Base-by-base conservation (phyloP, 2,113 vertebrate genomes). In the Xenopus laevis region DNA sequence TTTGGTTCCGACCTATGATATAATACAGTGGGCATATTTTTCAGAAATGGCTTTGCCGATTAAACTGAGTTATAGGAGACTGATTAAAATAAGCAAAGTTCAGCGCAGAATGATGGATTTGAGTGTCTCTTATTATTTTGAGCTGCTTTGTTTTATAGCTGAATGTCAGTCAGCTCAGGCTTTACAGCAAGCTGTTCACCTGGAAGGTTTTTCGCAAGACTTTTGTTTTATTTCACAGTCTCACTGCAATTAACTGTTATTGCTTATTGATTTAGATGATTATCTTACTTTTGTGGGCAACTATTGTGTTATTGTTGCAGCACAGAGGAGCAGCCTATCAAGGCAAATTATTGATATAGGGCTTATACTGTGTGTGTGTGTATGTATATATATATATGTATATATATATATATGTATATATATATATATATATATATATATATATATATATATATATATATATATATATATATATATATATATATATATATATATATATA, bases 11-110 rank as follows among this genome's bases (percentile, higher is more conserved):
- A 83, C 68, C 81, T 84, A 79, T 79, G 78, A 57, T 82, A 79
- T 75, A 77, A 72, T 64, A 72, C 10, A 71, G 67, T 0, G 71
- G 82, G 65, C 75, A 78, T n/a, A n/a, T n/a, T 72, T 83, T 40
- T 85, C 83, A 82, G 79, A 78, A 86, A 86, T 85, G 79, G 71
- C 63, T 77, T 82, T 86, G 77, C 81, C 88, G 79, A 85, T 86
- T 82, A 88, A 85, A 87, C 62, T 85, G 61, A 75, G 59, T 78
- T 80, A 74, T 65, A 83, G 80, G 86, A 79, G 79, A 84, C 79
- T 74, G 76, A 78, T 84, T 82, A 76, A 74, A 86, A 79, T 76
- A 55, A 21, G 13, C 20, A 60, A 23, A 23, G 58, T 60, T 60
- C 12, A 23, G 3, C 13, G 13, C 21, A 23, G 20, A 60, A 23